phyloP scores from a whole-genome alignment of 1,140 invertebrate genomes.

The Venustaconcha ellipsiformis region DNA sequence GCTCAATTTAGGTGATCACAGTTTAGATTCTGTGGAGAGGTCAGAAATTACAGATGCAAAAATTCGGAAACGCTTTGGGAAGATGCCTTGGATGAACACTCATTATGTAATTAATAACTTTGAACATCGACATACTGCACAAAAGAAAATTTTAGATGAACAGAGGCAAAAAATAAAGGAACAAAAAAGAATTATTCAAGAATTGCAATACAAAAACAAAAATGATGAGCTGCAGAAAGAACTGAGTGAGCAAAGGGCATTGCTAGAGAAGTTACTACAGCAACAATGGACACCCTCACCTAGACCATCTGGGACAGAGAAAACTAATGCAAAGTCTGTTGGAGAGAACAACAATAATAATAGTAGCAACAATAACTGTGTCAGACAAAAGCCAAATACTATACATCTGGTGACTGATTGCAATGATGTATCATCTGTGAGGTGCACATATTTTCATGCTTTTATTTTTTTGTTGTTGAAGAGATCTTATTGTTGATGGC shows the following conservation, averaged over 20 bases:
- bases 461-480: too few relatives aligned
- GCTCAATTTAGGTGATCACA: constrained; percentile 4
- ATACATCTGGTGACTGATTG: too few relatives aligned
- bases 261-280: constrained; percentile 8
- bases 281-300: constrained; percentile 3
- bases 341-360: too few relatives aligned
- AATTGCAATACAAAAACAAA: constrained; percentile 53
- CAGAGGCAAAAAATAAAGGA: constrained; percentile 64
- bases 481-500: too few relatives aligned
- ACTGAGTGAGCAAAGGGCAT: constrained; percentile 46
- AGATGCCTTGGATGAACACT: constrained; percentile 56
- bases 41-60: constrained; percentile 34
- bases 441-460: too few relatives aligned
- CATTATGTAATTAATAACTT: constrained; percentile 56
- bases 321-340: too few relatives aligned
- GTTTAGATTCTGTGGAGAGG: too few relatives aligned
- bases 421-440: too few relatives aligned
- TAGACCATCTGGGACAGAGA: background rate
- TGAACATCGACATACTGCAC: constrained; percentile 64
- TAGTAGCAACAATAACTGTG: too few relatives aligned
- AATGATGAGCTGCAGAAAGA: constrained; percentile 44
- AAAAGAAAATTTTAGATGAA: constrained; percentile 61
- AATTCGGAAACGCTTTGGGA: constrained; percentile 46
- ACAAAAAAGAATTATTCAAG: constrained; percentile 64
- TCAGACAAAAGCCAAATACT: too few relatives aligned